phyloP scores from a whole-genome alignment of 2,113 vertebrate species.

The Hippocampus zosterae region DNA sequence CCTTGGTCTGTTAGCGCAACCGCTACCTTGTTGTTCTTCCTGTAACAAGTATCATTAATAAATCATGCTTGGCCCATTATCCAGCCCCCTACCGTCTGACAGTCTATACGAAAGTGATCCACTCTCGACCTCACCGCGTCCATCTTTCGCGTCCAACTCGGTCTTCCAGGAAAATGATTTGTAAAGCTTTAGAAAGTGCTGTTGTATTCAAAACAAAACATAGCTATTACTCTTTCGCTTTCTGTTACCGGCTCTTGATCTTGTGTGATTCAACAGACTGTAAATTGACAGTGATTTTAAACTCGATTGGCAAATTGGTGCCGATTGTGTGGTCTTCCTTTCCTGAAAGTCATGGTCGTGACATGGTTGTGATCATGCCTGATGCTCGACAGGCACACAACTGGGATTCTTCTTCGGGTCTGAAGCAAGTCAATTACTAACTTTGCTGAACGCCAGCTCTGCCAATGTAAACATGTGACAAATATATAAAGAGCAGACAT shows the following conservation, averaged over 20 bases:
- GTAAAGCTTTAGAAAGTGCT: no score
- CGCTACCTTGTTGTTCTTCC: conserved; percentile 29
- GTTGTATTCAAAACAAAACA: no score
- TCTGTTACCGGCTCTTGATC: no score
- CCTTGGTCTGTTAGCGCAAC: conserved; percentile 34
- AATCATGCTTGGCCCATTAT: conserved; percentile 66
- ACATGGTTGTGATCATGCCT: conserved; percentile 7
- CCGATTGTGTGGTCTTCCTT: conserved; percentile 8
- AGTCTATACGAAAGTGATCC: conserved; percentile 61
- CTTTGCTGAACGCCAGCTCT: conserved; percentile 14
- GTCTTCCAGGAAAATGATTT: background rate
- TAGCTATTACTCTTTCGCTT: no score
- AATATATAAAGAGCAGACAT: conserved; percentile 4
- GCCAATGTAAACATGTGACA: conserved; percentile 1
- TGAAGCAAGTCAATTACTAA: conserved; percentile 25
- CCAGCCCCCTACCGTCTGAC: conserved; percentile 51
- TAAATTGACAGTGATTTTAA: no score
- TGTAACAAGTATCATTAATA: conserved; percentile 64
- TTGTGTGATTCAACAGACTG: no score
- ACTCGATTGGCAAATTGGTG: no score
- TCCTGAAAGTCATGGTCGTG: conserved; percentile 15
- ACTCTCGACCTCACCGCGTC: conserved; percentile 20
- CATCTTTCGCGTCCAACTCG: conserved; percentile 13
- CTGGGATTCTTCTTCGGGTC: conserved; percentile 1
- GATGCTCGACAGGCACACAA: conserved; percentile 18